Percentiles rank a stretch among this genome's conserved stretches.
Conservation (phyloP, 2,888 invertebrate species). For the Drosophila lacicola region DNA sequence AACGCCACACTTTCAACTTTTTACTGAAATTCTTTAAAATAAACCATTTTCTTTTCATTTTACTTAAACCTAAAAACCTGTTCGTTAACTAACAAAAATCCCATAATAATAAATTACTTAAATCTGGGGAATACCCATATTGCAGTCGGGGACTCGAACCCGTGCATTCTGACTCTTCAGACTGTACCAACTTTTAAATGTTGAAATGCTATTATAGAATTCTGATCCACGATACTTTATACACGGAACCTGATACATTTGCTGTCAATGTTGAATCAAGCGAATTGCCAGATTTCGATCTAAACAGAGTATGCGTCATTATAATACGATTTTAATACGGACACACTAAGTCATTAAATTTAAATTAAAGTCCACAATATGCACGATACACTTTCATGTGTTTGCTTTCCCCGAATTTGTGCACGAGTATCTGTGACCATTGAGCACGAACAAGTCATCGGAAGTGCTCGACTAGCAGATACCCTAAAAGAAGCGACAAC, state of each 20-base stretch:
- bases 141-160: neutral
- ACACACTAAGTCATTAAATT: neutral
- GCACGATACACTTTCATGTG: neutral
- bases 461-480: too few species aligned
- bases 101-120: neutral
- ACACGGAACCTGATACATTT: neutral
- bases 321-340: neutral
- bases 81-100: neutral
- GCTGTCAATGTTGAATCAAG: too few species aligned
- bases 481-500: too few species aligned
- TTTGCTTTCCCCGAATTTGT: neutral
- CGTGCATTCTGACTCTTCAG: neutral
- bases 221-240: neutral
- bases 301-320: neutral
- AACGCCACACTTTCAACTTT: conserved; percentile 3
- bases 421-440: neutral
- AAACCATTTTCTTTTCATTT: conserved; percentile 1
- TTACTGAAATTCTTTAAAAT: neutral
- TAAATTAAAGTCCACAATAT: neutral
- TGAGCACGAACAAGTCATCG: too few species aligned
- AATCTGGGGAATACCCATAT: too few species aligned
- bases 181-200: too few species aligned
- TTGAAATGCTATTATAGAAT: too few species aligned
- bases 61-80: conserved; percentile 1
- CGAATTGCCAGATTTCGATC: neutral